phyloP scores from a whole-genome alignment of 1,140 invertebrate genomes.

The Zophobas morio region DNA sequence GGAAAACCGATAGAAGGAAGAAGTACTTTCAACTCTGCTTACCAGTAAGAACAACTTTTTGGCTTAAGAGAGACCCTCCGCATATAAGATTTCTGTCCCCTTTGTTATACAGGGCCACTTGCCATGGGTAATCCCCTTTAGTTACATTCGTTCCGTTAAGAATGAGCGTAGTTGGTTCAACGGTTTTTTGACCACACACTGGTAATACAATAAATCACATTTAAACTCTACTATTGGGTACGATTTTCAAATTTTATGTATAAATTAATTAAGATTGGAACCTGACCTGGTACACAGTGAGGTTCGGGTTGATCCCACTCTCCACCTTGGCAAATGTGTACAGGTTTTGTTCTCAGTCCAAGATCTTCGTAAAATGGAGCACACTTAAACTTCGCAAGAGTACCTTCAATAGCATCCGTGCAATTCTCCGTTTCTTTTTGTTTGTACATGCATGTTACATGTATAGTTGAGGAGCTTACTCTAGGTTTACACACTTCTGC shows the following conservation, averaged over 20 bases:
- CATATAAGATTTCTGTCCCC: slow-evolving; percentile 1
- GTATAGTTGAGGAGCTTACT: slow-evolving; percentile 1
- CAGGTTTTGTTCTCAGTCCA: background rate
- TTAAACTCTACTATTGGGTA: background rate
- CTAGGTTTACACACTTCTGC: background rate
- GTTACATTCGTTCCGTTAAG: background rate
- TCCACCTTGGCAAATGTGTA: slow-evolving; percentile 7
- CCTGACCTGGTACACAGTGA: slow-evolving; percentile 27
- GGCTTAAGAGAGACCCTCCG: slow-evolving; percentile 24
- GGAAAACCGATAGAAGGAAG: background rate
- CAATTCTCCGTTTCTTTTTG: slow-evolving; percentile 44
- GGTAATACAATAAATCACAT: background rate
- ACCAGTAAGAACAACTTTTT: slow-evolving; percentile 53
- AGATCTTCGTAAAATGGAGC: slow-evolving; percentile 51
- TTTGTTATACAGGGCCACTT: slow-evolving; percentile 2
- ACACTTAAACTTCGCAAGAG: slow-evolving; percentile 52
- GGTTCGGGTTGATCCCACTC: background rate
- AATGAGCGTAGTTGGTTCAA: slow-evolving; percentile 3
- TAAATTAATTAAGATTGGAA: background rate
- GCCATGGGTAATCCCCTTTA: slow-evolving; percentile 33
- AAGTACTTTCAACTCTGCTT: background rate
- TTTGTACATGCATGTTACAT: slow-evolving; percentile 48
- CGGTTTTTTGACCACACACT: slow-evolving; percentile 25
- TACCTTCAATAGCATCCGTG: slow-evolving; percentile 50
- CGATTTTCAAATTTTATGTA: background rate